Evolutionary conservation across 2,888 invertebrate species (phyloP), one percentile per base, ranked within the genome.

Genomic region (Heliconius sara): DNA sequence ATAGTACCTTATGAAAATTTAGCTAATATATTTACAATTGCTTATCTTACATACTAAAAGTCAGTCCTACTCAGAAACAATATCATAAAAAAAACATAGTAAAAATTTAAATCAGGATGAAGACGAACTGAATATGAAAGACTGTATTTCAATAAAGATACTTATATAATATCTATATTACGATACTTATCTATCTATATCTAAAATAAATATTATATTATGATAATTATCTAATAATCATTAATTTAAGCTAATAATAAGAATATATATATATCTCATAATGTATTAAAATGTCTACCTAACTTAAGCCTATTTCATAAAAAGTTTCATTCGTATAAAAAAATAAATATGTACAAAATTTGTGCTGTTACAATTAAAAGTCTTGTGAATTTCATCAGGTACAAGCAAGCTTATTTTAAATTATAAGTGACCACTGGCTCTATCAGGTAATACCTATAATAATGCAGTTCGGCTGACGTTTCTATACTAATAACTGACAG

Each of bases 331-430:
- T 10, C 10, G 34, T 67, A 67, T 67, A 57, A 57, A 67, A 67
- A 67, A 67, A 67, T 67, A 67, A 67, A 43, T 25, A n/a, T 70
- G 7, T 70, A 70, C 68, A 70, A 43, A 70, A 9, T 25, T 70
- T 70, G 68, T 70, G 68, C 39, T n/a, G 43, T 70, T 70, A 70
- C 39, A n/a, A 43, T 70, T 70, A 70, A 43, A 68, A 70, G 68
- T 70, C 68, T 70, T 70, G 43, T 70, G 68, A 43, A 43, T 70
- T 43, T 70, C 68, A 70, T 70, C 68, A 70, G 68, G 68, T 70
- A 70, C 68, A 70, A 70, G 68, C 68, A 43, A 68, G 6, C 39
- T 67, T 67, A 67, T n/a, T 34, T n/a, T 66, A 34, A 34, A 22
- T 34, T 67, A 34, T 22, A 25, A 25, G 3, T 65, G 13, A 65